Evolutionary conservation across 2,113 vertebrate species (phyloP), one percentile per base, ranked within the genome.

Genomic region (Progne subis): DNA sequence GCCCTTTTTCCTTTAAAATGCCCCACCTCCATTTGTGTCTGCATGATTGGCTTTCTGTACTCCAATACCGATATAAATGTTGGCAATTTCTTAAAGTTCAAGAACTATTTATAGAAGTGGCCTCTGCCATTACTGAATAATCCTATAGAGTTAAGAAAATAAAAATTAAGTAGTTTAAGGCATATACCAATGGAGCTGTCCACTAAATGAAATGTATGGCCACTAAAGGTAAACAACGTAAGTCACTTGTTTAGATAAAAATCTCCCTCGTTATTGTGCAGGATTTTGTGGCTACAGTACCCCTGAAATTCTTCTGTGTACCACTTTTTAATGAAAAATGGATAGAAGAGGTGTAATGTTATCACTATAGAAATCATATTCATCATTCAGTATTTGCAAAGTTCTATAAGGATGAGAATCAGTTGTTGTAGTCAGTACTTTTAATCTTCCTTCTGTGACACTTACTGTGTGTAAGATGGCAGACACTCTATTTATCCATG

Each of bases 401-500:
- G 14, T 24, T 87, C 16, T 77, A 23, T 61, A 7, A 55, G 6
- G 24, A 43, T 31, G 34, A 57, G 43, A 78, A 50, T 71, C 18
- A 39, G 7, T 31, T 61, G 11, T 29, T 84, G 29, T 59, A 60
- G 14, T 75, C 32, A 64, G n/a, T 64, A 52, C 70, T 84, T 70
- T 69, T 14, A 37, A 1, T 55, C 31, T 82, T 67, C 59, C 24
- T 71, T 65, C 47, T 75, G 25, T 29, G 5, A 34, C 39, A 43
- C 44, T 70, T 50, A 65, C 12, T 65, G 32, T 0, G 0, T 61
- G 14, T 49, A 78, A 67, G 37, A 41, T 49, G 32, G 14, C 19
- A 88, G 34, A 47, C 21, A 6, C 16, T 43, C 8, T 43, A 15
- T 65, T 31, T 63, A 80, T 21, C 14, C 21, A 69, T 34, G 14